Percentiles rank a stretch among this genome's conserved stretches.
Conservation (phyloP, 2,888 invertebrate genomes). For the Rhynchonema sp. region DNA sequence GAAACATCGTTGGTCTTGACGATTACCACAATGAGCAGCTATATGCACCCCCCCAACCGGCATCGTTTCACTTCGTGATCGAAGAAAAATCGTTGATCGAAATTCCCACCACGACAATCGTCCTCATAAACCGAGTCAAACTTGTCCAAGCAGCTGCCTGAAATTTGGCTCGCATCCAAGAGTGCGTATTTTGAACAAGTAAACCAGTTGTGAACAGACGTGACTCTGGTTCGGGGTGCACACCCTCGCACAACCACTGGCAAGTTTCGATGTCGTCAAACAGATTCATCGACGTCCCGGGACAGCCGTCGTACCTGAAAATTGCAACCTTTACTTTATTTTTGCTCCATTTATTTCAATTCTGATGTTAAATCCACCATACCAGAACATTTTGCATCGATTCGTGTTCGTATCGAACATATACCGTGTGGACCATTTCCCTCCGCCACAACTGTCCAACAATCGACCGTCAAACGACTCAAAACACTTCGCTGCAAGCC, state of each 20-base stretch:
- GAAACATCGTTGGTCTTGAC: too few relatives aligned
- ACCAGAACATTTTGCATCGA: slow-evolving; percentile 22
- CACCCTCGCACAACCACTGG: slow-evolving; percentile 20
- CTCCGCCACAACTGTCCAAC: slow-evolving; percentile 17
- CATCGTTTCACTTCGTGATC: slow-evolving; percentile 16
- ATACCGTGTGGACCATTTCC: slow-evolving; percentile 18
- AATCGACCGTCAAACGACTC: slow-evolving; percentile 19
- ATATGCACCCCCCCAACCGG: too few relatives aligned
- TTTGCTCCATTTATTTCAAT: too few relatives aligned
- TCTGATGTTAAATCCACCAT: too few relatives aligned
- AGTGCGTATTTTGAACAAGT: too few relatives aligned
- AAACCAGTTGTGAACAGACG: neutral
- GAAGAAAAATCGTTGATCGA: slow-evolving; percentile 19
- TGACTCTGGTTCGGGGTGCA: too few relatives aligned
- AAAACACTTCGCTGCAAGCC: slow-evolving; percentile 17
- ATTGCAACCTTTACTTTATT: too few relatives aligned
- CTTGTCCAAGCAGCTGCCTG: slow-evolving; percentile 18
- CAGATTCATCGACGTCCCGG: slow-evolving; percentile 17
- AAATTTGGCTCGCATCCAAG: too few relatives aligned
- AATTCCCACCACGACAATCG: slow-evolving; percentile 20
- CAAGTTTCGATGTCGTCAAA: slow-evolving; percentile 18
- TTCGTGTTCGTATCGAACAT: slow-evolving; percentile 16
- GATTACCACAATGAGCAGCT: too few relatives aligned
- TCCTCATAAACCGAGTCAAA: slow-evolving; percentile 18
- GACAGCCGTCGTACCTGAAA: slow-evolving; percentile 21